These are phyloP conservation scores for Noctilio leporinus DNA, from an alignment of 2,113 vertebrate genomes.

Conservation along the genomic window DNA sequence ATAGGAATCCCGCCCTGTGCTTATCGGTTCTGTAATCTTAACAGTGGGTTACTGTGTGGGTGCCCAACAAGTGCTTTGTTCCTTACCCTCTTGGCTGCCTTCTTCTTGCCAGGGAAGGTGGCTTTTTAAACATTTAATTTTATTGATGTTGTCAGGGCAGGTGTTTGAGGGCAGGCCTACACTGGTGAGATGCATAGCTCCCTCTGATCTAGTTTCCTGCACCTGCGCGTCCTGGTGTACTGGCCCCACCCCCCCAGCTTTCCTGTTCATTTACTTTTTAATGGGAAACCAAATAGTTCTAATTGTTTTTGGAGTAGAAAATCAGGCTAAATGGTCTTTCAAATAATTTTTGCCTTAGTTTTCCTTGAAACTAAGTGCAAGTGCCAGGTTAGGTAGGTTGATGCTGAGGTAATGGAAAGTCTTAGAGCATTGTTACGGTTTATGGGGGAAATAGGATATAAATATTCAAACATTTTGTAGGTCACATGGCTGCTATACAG, in stretches of 20 bases:
- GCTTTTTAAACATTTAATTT: too few species aligned
- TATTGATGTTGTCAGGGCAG: too few species aligned
- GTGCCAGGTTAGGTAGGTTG: background rate
- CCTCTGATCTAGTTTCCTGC: background rate
- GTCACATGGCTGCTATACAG: background rate
- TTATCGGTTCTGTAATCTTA: background rate
- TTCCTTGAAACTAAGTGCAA: too few species aligned
- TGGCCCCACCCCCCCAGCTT: background rate
- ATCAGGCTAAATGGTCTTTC: background rate
- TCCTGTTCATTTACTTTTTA: background rate
- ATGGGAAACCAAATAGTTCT: background rate
- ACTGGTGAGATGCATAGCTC: background rate
- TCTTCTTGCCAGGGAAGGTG: too few species aligned
- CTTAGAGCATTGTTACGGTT: background rate
- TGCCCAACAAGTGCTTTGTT: background rate
- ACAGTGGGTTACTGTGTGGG: background rate
- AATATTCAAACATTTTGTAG: background rate
- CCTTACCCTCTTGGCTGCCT: background rate
- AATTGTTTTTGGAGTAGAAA: conserved; percentile 5
- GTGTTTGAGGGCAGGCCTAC: background rate
- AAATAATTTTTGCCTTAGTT: background rate
- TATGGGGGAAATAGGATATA: background rate
- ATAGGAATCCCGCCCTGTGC: background rate
- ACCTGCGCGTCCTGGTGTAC: accelerated
- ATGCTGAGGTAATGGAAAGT: background rate